These are phyloP conservation scores for Calvadosia cruxmelitensis DNA, from an alignment of 30 jellyfish, hydroid and myxozoan genomes.

Conservation along the genomic window DNA sequence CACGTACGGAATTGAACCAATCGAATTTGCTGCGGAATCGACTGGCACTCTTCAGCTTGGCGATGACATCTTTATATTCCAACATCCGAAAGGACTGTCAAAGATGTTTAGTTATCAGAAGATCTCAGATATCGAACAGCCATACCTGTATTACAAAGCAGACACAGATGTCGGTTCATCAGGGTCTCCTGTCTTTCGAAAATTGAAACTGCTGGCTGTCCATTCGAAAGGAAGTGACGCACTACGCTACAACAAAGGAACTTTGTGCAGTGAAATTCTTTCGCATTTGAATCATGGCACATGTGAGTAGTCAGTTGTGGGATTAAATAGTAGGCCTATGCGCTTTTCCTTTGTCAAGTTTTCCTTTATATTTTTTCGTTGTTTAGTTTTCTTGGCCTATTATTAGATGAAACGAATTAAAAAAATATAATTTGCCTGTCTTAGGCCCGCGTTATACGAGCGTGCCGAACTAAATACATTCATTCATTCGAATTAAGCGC, in stretches of 20 bases:
- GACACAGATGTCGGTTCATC: constrained; percentile 96
- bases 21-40: constrained; percentile 44
- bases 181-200: constrained; percentile 75
- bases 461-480: too few species aligned
- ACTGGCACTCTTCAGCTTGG: constrained; percentile 18
- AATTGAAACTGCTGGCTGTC: constrained; percentile 52
- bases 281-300: constrained; percentile 51
- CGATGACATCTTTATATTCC: constrained; percentile 75
- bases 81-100: constrained; percentile 86
- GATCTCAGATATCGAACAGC: constrained; percentile 39
- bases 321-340: too few species aligned
- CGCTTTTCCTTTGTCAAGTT: too few species aligned
- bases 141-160: constrained; percentile 73
- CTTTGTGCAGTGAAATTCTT: constrained; percentile 61
- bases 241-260: constrained; percentile 71
- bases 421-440: too few species aligned
- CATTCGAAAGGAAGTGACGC: constrained; percentile 88
- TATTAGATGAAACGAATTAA: too few species aligned
- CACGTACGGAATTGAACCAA: constrained; percentile 50
- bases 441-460: too few species aligned
- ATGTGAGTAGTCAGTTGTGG: constrained; percentile 66
- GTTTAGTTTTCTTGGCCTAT: too few species aligned
- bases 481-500: too few species aligned
- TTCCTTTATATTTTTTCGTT: too few species aligned
- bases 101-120: constrained; percentile 69